These are phyloP conservation scores for Tragelaphus buxtoni DNA, from an alignment of 2,113 vertebrate species.

Conservation along the genomic window DNA sequence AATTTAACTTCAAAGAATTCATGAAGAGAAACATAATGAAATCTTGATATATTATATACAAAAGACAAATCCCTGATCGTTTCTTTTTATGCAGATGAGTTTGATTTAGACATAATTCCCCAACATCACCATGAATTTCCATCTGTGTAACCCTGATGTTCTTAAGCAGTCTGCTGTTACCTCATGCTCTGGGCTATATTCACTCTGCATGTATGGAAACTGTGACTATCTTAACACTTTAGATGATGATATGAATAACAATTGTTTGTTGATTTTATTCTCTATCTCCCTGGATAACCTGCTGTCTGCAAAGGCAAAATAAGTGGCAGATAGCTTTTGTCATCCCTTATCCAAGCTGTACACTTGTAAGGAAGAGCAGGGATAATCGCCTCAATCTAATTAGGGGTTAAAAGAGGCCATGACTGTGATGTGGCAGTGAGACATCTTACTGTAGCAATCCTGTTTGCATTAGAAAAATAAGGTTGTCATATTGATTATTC, in stretches of 20 bases:
- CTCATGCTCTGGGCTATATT: conserved; percentile 88
- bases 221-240: conserved; percentile 84
- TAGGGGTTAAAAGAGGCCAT: conserved; percentile 98
- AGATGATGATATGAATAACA: conserved; percentile 90
- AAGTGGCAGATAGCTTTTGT: conserved; percentile 96
- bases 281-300: conserved; percentile 87
- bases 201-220: conserved; percentile 78
- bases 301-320: conserved; percentile 85
- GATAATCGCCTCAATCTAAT: conserved; percentile 99
- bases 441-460: conserved; percentile 95
- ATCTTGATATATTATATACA: conserved; percentile 54
- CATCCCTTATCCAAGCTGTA: conserved; percentile 96
- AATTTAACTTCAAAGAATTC: conserved; percentile 65
- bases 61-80: conserved; percentile 47
- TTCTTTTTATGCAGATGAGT: conserved; percentile 78
- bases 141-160: conserved; percentile 82
- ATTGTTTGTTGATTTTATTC: conserved; percentile 86
- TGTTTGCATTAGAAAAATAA: conserved; percentile 99
- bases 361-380: conserved; percentile 98
- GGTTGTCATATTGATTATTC: conserved; percentile 99
- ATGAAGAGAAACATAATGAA: conserved; percentile 53
- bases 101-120: conserved; percentile 82
- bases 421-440: conserved; percentile 94
- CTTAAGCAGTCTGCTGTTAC: conserved; percentile 85
- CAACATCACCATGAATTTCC: conserved; percentile 85